phyloP scores from a whole-genome alignment of 2,113 vertebrate genomes.

The Scytalopus superciliaris region DNA sequence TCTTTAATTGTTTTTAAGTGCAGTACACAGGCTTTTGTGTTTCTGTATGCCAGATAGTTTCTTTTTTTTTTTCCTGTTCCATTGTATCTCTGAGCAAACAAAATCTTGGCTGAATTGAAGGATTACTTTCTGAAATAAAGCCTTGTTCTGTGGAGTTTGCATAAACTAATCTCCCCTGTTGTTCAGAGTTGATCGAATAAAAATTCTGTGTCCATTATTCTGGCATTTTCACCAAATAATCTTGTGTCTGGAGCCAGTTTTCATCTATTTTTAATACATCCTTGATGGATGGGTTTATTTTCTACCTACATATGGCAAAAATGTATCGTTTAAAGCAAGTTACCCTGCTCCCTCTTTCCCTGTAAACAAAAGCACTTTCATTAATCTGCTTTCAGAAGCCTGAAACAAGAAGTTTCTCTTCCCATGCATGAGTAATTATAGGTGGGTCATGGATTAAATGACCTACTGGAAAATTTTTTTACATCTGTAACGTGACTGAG shows the following conservation, averaged over 20 bases:
- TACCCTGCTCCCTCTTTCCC: background rate
- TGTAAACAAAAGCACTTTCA: conserved; percentile 44
- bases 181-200: conserved; percentile 49
- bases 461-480: conserved; percentile 19
- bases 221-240: conserved; percentile 48
- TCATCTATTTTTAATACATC: conserved; percentile 52
- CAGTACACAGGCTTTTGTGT: background rate
- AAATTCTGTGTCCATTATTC: conserved; percentile 42
- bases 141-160: conserved; percentile 52
- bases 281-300: conserved; percentile 56
- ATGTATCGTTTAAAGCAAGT: conserved; percentile 14
- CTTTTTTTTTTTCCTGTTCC: background rate
- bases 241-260: conserved; percentile 36
- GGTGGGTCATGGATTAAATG: conserved; percentile 9
- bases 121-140: conserved; percentile 57
- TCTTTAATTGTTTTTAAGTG: conserved; percentile 48
- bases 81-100: conserved; percentile 39
- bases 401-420: conserved; percentile 35
- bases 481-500: background rate
- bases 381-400: conserved; percentile 36
- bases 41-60: conserved; percentile 13
- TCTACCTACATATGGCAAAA: conserved; percentile 45
- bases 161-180: conserved; percentile 37
- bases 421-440: conserved; percentile 6
- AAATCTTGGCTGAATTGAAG: conserved; percentile 63